Base-by-base conservation (phyloP, 2,113 vertebrate species). In the Aldabrachelys gigantea region DNA sequence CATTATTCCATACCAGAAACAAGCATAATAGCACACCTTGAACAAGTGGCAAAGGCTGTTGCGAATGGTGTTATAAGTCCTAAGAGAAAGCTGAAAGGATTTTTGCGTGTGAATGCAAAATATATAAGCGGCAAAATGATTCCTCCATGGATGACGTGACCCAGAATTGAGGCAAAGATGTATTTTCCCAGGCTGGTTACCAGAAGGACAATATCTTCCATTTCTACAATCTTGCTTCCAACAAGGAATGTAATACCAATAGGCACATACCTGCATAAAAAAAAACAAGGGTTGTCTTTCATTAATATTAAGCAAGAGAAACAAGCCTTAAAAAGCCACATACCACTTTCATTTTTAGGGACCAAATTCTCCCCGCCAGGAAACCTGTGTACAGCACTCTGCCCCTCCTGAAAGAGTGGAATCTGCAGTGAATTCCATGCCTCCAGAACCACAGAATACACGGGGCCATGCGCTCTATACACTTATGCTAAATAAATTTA, bases 161-260 rank as follows among this genome's bases (percentile, higher is more conserved):
- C 99, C 97, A 99, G 93, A 94, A 99, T 99, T 1, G 99, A 99
- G 10, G 99, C 99, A 0, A 99, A 98, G 91, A 99, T 99, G 82
- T 99, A 99, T 97, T 99, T 99, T 90, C 99, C 99, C 87, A 99
- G 97, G 91, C 99, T 99, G 83, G 99, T 99, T 97, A 99, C 99
- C 92, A 99, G 96, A 82, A 98, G 96, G 41, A 99, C 75, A 62
- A 99, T 98, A 94, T 99, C 98, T 93, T 99, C 99, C 99, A 99
- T 99, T 97, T 99, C 99, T 80, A 99, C 99, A 75, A 99, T 99
- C 98, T 99, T 99, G 98, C 99, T 99, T 94, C 99, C 99, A 86
- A 99, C 99, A 88, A 99, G 99, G 98, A 99, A 99, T 98, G 98
- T 99, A 96, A 99, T 99, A 93, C 99, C 99, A 85, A 99, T 97